These are phyloP conservation scores for Chromoteleia sp. DNA, from an alignment of 2,888 invertebrate species.

Conservation along the genomic window DNA sequence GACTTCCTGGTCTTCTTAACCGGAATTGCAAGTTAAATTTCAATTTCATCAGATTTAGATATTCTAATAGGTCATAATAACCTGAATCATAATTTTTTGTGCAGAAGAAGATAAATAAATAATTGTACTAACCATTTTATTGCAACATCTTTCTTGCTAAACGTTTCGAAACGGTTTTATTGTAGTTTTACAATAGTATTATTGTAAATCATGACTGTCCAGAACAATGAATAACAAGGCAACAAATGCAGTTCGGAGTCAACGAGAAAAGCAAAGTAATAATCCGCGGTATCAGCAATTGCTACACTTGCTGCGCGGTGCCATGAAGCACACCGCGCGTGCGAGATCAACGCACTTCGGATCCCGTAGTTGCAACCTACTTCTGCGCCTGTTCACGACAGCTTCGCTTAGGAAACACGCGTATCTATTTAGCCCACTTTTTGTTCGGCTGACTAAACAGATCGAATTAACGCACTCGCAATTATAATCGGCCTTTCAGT, in stretches of 20 bases:
- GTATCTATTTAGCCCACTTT: slow-evolving; percentile 69
- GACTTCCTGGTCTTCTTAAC: no score
- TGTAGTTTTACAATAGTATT: no score
- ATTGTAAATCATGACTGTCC: neutral
- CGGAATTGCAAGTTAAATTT: no score
- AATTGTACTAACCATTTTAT: no score
- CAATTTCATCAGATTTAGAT: no score
- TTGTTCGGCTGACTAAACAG: slow-evolving; percentile 73
- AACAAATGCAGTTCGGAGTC: slow-evolving; percentile 12
- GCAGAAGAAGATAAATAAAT: no score
- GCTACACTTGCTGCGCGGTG: slow-evolving; percentile 15
- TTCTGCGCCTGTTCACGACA: slow-evolving; percentile 55
- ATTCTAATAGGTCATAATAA: no score
- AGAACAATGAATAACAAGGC: neutral
- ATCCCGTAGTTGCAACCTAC: slow-evolving; percentile 69
- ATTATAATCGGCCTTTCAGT: no score
- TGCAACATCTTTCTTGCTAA: no score
- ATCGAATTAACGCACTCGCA: slow-evolving; percentile 54
- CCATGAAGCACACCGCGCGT: slow-evolving; percentile 43
- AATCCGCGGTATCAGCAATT: slow-evolving; percentile 42
- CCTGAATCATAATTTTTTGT: no score
- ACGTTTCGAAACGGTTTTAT: no score
- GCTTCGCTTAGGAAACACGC: slow-evolving; percentile 56
- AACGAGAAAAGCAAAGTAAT: slow-evolving; percentile 32
- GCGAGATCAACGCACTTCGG: slow-evolving; percentile 67